Percentiles rank a stretch among this genome's conserved stretches.
These are phyloP conservation scores for Leptinotarsa haldemani DNA, from an alignment of 2,888 invertebrate species.

Conservation along the genomic window DNA sequence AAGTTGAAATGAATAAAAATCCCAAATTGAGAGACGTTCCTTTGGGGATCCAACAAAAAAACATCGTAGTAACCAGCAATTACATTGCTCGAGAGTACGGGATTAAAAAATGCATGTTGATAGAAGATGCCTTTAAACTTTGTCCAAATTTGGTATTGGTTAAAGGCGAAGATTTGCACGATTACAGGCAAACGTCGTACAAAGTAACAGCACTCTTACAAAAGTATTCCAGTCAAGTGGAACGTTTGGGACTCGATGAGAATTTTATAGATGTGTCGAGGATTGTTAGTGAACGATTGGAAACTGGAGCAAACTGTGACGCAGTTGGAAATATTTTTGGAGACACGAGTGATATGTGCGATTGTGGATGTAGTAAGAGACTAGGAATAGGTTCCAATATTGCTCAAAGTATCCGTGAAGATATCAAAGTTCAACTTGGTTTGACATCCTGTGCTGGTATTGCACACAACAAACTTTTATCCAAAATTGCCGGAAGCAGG, in stretches of 20 bases:
- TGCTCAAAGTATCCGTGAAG: slow-evolving; percentile 80
- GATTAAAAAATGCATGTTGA: slow-evolving; percentile 81
- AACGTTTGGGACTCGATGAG: slow-evolving; percentile 87
- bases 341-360: slow-evolving; percentile 70
- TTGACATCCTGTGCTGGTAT: slow-evolving; percentile 86
- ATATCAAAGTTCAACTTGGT: slow-evolving; percentile 75
- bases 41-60: slow-evolving; percentile 86
- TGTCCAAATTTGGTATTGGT: slow-evolving; percentile 82
- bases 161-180: slow-evolving; percentile 85
- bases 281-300: slow-evolving; percentile 70
- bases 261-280: slow-evolving; percentile 85
- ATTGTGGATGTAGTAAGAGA: slow-evolving; percentile 80
- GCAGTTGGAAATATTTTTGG: slow-evolving; percentile 71
- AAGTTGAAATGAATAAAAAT: slow-evolving; percentile 83
- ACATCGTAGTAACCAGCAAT: slow-evolving; percentile 86
- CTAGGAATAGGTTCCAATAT: slow-evolving; percentile 79
- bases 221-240: slow-evolving; percentile 79
- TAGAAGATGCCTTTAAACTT: slow-evolving; percentile 78
- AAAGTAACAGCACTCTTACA: slow-evolving; percentile 79
- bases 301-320: slow-evolving; percentile 38
- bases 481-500: slow-evolving; percentile 79
- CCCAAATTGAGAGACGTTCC: slow-evolving; percentile 76
- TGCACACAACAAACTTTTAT: slow-evolving; percentile 85
- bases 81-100: slow-evolving; percentile 83
- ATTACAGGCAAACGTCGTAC: slow-evolving; percentile 82